phyloP scores from a whole-genome alignment of 92 coral and sea anemone genomes.

The Virgularia gustaviana region DNA sequence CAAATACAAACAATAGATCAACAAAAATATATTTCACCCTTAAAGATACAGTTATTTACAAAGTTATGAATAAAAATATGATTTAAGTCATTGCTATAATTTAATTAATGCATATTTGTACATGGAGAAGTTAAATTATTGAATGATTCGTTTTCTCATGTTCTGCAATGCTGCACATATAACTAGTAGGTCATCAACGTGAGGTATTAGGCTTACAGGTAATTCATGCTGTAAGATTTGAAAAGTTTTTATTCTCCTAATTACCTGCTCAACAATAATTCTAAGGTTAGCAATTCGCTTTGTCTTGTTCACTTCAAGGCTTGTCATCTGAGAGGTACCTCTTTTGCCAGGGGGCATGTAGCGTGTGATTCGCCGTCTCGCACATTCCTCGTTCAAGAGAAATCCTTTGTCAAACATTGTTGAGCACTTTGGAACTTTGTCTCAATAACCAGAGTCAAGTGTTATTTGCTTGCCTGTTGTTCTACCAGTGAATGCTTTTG shows the following conservation, averaged over 20 bases:
- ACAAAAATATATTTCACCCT: no score
- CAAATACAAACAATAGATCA: not conserved
- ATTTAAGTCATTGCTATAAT: no score
- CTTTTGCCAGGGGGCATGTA: not conserved
- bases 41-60: no score
- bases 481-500: constrained; percentile 1
- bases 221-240: not conserved
- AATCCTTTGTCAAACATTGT: not conserved
- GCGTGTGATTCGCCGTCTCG: not conserved
- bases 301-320: not conserved
- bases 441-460: not conserved
- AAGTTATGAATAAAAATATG: no score
- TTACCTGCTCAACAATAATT: not conserved
- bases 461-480: not conserved
- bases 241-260: not conserved
- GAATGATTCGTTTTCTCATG: not conserved
- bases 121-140: no score
- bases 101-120: no score
- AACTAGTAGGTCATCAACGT: not conserved
- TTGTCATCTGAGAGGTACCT: not conserved
- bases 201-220: not conserved
- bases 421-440: not conserved
- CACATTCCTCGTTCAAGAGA: not conserved
- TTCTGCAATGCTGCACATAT: constrained; percentile 3
- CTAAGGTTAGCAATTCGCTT: not conserved